Evolutionary conservation across 2,888 invertebrate species (phyloP), one percentile per base, ranked within the genome.

Genomic region (Drosophila prostipennis): DNA sequence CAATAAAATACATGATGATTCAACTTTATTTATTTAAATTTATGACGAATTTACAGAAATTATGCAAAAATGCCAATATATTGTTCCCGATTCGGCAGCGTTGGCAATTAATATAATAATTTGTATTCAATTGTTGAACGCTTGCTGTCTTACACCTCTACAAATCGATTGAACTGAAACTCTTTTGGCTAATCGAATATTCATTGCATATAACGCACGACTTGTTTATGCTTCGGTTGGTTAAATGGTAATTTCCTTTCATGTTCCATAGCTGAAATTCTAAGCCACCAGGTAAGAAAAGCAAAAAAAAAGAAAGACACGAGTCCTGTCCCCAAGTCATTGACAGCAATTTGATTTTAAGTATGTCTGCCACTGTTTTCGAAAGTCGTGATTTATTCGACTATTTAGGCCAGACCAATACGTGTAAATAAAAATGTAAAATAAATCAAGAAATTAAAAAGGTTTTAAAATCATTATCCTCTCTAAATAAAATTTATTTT

Each of bases 281-380:
- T 85, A 85, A 82, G 63, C 60, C 77, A 65, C 57, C 64, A 54
- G 34, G 29, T 36, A 65, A 48, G 29, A 46, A 48, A 43, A 14
- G 19, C 29, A 19, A 61, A 60, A 71, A 36, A 49, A 71, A 36
- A 49, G 54, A 77, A 65, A 71, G 73, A 79, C 87, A 83, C 81
- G 84, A 84, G 77, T 85, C 87, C 84, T 87, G 84, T 81, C 73
- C 72, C 58, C 36, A 13, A 79, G 84, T 85, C 84, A 81, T 76
- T 81, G 87, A 84, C 84, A 56, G 57, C 29, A 53, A 54, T 68
- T 72, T 77, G 43, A 65, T 59, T 68, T 65, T 70, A 57, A 51
- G 63, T 65, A 37, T 51, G 49, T 52, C 45, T 40, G 45, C 52
- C 55, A 58, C 53, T 55, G 42, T 13, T 26, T 39, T 29, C 42